phyloP scores from a whole-genome alignment of 2,888 invertebrate genomes.

The Taenaris catops region DNA sequence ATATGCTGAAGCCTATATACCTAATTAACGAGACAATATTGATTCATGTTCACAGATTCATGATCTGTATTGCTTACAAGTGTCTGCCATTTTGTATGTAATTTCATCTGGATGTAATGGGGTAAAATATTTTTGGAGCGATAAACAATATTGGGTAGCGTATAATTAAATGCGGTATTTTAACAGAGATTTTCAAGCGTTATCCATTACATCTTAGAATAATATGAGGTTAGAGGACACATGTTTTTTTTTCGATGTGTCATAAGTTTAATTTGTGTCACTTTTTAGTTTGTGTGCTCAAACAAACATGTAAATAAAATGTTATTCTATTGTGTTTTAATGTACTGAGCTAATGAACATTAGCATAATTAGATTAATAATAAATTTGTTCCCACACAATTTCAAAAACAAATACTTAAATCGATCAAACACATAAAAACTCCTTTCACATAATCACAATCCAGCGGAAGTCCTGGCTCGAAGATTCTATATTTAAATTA shows the following conservation, averaged over 20 bases:
- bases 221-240: too few species aligned
- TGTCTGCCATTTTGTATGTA: conserved; percentile 3
- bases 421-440: conserved; percentile 14
- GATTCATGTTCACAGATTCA: neutral
- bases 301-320: too few species aligned
- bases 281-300: too few species aligned
- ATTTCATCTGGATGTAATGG: conserved; percentile 1
- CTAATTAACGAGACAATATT: conserved; percentile 1
- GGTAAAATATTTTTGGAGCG: conserved; percentile 2
- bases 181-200: too few species aligned
- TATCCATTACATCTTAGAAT: too few species aligned
- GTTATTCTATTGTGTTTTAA: too few species aligned
- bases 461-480: conserved; percentile 22
- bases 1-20: conserved; percentile 17
- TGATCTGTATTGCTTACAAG: neutral
- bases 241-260: too few species aligned
- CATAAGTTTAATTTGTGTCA: too few species aligned
- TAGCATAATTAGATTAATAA: too few species aligned
- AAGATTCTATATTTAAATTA: conserved; percentile 20
- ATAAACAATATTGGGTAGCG: neutral
- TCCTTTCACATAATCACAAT: conserved; percentile 18
- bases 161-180: too few species aligned
- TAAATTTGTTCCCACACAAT: conserved; percentile 5
- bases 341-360: too few species aligned
- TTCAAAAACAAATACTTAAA: conserved; percentile 10